Evolutionary conservation across 2,113 vertebrate species (phyloP).

Genomic region (Siniperca chuatsi): DNA sequence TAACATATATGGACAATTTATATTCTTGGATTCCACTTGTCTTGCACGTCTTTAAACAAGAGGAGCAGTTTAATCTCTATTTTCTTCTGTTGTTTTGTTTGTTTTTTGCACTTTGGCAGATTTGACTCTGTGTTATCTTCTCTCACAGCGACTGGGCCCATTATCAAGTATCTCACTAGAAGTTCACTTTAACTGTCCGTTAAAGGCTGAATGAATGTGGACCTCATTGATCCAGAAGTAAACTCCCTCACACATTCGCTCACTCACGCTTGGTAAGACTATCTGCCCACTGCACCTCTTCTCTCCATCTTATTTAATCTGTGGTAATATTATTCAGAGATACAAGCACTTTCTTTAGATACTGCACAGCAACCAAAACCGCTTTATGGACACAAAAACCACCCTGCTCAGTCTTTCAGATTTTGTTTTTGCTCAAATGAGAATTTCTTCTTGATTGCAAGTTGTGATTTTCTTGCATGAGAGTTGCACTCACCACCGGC

Average conservation of each 20-base stretch:
- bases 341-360: not conserved
- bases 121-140: not conserved
- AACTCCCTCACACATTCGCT: not conserved
- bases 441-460: not conserved
- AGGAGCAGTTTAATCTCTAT: not conserved
- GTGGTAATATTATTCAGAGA: not conserved
- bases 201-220: not conserved
- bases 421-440: not conserved
- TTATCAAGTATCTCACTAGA: not conserved
- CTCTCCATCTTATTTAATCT: not conserved
- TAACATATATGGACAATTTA: not conserved
- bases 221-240: not conserved
- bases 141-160: no score
- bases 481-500: no score
- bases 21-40: not conserved
- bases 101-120: not conserved
- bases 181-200: not conserved
- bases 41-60: not conserved
- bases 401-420: not conserved
- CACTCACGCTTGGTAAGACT: not conserved
- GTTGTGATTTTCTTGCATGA: not conserved
- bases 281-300: not conserved
- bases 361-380: not conserved
- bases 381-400: no score
- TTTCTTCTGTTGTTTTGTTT: not conserved